Conservation (phyloP, 2,888 invertebrate species). For the Camptogramma bilineatum region DNA sequence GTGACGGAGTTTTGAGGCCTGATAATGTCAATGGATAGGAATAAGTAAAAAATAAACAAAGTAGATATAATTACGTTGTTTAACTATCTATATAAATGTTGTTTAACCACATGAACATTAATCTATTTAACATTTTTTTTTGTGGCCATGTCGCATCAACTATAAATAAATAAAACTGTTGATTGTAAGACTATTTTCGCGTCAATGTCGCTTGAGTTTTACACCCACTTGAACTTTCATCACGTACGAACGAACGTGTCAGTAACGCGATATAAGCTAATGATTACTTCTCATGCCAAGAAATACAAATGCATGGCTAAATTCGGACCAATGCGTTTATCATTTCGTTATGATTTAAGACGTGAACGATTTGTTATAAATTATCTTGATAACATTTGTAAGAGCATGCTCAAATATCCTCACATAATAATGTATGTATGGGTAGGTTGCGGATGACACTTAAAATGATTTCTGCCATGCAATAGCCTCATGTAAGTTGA, state of each 20-base stretch:
- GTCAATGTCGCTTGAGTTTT: constrained; percentile 64
- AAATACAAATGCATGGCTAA: constrained; percentile 37
- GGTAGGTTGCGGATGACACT: neutral
- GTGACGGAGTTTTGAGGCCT: too few species aligned
- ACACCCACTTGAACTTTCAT: constrained; percentile 67
- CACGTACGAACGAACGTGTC: constrained; percentile 43
- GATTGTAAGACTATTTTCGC: constrained; percentile 72
- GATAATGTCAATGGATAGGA: too few species aligned
- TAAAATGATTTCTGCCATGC: neutral
- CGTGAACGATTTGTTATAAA: constrained; percentile 17
- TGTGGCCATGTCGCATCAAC: neutral
- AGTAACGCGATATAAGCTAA: constrained; percentile 45
- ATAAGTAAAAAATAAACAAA: too few species aligned
- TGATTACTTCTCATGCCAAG: constrained; percentile 48
- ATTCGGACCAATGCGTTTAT: constrained; percentile 36
- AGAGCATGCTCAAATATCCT: constrained; percentile 4
- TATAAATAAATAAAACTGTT: constrained; percentile 56
- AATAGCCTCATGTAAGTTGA: too few species aligned
- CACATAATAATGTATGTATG: neutral
- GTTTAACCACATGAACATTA: too few species aligned
- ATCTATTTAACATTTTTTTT: too few species aligned
- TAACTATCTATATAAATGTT: too few species aligned
- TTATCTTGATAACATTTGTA: constrained; percentile 6
- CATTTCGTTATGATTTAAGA: constrained; percentile 32
- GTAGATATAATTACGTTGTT: too few species aligned